Conservation (phyloP, 1,140 invertebrate genomes). For the Antheraea mylitta region DNA sequence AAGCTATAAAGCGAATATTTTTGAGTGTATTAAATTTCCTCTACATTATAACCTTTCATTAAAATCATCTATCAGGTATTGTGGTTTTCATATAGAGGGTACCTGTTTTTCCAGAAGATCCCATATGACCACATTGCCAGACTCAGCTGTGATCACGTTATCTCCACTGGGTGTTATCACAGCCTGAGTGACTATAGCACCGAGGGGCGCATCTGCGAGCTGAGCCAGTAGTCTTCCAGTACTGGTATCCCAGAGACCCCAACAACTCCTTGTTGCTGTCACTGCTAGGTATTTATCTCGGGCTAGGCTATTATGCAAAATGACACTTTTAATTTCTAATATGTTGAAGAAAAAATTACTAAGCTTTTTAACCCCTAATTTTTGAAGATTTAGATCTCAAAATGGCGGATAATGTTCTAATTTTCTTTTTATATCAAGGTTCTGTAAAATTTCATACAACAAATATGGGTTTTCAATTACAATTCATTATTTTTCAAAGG, state of each 20-base stretch:
- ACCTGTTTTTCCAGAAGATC: constrained; percentile 79
- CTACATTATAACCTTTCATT: too few species aligned
- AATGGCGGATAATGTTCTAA: too few species aligned
- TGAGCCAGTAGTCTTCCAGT: constrained; percentile 90
- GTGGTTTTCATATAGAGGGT: neutral
- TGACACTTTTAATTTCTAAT: neutral
- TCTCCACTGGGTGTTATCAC: constrained; percentile 91
- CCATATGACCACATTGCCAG: constrained; percentile 96
- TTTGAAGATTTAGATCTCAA: too few species aligned
- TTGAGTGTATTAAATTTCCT: too few species aligned
- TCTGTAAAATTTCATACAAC: too few species aligned
- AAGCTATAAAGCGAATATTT: too few species aligned
- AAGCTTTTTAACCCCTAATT: too few species aligned
- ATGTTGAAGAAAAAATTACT: too few species aligned
- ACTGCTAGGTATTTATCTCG: constrained; percentile 88
- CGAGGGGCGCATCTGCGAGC: constrained; percentile 94
- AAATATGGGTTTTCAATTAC: too few species aligned
- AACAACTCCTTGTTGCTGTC: constrained; percentile 94
- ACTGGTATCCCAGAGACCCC: constrained; percentile 97
- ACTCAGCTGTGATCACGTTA: constrained; percentile 94
- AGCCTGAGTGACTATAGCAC: constrained; percentile 96
- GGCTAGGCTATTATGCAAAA: constrained; percentile 80
- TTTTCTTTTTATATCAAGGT: too few species aligned
- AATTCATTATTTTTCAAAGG: too few species aligned
- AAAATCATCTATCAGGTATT: too few species aligned